phyloP scores from a whole-genome alignment of 2,113 vertebrate genomes.

The Erpornis zantholeuca region DNA sequence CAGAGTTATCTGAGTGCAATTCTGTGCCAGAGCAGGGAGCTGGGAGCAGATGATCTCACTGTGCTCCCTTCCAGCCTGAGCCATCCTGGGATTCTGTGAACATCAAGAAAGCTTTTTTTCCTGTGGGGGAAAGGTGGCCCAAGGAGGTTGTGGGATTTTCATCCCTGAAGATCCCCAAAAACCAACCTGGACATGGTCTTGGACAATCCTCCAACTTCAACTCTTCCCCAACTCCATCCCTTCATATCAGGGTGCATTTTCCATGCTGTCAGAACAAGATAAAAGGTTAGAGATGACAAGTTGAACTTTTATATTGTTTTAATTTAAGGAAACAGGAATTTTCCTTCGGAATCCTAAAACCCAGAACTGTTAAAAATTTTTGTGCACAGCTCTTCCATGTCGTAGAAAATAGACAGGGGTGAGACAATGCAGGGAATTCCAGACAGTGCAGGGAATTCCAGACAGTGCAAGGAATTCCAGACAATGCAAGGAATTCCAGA shows the following conservation, averaged over 20 bases:
- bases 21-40: background rate
- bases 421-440: background rate
- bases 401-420: rapidly evolving
- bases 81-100: background rate
- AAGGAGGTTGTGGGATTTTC: background rate
- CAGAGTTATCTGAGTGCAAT: background rate
- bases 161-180: background rate
- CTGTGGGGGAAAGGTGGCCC: background rate
- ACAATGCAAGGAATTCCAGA: background rate
- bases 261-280: background rate
- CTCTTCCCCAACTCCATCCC: background rate
- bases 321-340: background rate
- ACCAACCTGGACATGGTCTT: rapidly evolving
- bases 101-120: background rate
- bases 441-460: no score
- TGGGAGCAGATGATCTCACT: background rate
- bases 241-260: background rate
- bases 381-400: background rate
- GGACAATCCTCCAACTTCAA: background rate
- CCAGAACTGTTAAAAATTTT: background rate
- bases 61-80: background rate
- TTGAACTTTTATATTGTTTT: background rate
- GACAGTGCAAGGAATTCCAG: background rate
- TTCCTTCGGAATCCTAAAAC: background rate
- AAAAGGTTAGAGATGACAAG: rapidly evolving